Evolutionary conservation across 2,797 vertebrate genomes (phyloP).

Genomic region (Crypturellus tataupa): DNA sequence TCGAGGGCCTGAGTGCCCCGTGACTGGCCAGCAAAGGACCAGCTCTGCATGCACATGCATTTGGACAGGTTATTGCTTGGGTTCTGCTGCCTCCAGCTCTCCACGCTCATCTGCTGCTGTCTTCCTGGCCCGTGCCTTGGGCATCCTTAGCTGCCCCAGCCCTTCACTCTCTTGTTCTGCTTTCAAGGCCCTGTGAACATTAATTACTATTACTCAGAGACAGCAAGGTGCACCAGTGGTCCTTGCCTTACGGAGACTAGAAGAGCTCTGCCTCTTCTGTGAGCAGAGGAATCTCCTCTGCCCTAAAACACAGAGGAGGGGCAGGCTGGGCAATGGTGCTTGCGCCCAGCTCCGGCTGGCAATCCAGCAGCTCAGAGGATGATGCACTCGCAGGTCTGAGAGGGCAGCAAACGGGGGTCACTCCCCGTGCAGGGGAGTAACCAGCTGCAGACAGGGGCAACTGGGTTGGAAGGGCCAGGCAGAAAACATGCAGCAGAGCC

Average conservation of each 20-base stretch:
- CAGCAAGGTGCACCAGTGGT: not conserved
- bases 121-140: not conserved
- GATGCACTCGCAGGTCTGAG: too few species aligned
- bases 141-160: not conserved
- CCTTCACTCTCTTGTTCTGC: not conserved
- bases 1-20: fast-evolving
- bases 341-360: not conserved
- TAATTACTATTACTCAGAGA: not conserved
- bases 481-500: not conserved
- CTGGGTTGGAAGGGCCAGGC: not conserved
- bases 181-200: not conserved
- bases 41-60: not conserved
- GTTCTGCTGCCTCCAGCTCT: not conserved
- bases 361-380: not conserved
- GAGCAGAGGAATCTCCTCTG: not conserved
- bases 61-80: too few species aligned
- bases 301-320: not conserved
- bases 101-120: not conserved
- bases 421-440: not conserved
- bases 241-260: not conserved
- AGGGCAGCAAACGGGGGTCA: fast-evolving
- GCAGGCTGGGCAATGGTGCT: fast-evolving
- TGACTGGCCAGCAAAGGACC: fast-evolving
- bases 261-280: not conserved
- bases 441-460: not conserved